Evolutionary conservation across 2,797 vertebrate genomes (phyloP), one percentile per base, ranked within the genome.

Genomic region (Onychomys leucogaster): DNA sequence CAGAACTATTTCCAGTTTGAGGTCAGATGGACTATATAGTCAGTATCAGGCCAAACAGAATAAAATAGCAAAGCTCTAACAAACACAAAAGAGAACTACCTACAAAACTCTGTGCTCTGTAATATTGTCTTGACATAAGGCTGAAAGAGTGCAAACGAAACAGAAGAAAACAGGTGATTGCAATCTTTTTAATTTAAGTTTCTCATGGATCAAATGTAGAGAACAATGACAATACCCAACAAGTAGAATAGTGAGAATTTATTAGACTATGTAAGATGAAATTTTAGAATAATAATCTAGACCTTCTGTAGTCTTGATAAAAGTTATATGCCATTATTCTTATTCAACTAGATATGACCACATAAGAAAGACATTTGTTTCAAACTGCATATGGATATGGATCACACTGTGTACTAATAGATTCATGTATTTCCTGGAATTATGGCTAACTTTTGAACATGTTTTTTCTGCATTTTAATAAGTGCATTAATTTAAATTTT

Each of bases 381-480:
- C 69, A 3, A 92, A 94, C 2, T 88, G 21, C 43, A 93, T 77
- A 57, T 12, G 13, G 0, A 73, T 52, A 77, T 71, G 17, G 9
- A 69, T 83, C 77, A 41, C 80, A 92, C 43, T 73, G 85, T 78
- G 25, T 69, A 95, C 88, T 67, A 96, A 46, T 91, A 34, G 3
- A 75, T 94, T 93, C 41, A 13, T 69, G 25, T 82, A 27, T 1
- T 52, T 69, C 3, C 8, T 91, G 4, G 5, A 49, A 57, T 88
- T 86, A 85, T 61, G 1, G 0, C 0, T n/a, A 76, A 61, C 63
- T 93, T 93, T 91, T 13, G 75, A 75, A 69, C 57, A 8, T 88
- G 80, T 21, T 43, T 91, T 46, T 78, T 94, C 29, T 34, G 73
- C 0, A 41, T 83, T 93, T 80, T 27, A 95, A 34, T 37, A 83